Evolutionary conservation across 2,888 invertebrate genomes (phyloP).

Genomic region (Polydrusus cervinus): DNA sequence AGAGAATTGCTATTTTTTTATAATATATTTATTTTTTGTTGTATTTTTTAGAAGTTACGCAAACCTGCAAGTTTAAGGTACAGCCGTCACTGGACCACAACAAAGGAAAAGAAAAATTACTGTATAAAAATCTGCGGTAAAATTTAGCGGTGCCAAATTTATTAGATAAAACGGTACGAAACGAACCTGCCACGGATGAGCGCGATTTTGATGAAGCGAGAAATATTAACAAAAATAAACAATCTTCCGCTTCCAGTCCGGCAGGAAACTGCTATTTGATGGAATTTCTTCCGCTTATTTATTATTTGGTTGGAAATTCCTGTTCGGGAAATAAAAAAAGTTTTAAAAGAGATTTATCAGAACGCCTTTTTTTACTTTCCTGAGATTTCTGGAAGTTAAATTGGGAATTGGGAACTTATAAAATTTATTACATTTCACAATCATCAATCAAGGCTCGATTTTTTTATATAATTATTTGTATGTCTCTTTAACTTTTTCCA

Average conservation of each 20-base stretch:
- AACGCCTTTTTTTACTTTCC: not conserved
- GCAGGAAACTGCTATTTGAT: slow-evolving; percentile 11
- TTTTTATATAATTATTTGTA: too few species aligned
- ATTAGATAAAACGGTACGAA: not conserved
- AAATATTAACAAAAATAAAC: slow-evolving; percentile 24
- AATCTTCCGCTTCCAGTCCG: slow-evolving; percentile 1
- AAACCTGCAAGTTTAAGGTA: too few species aligned
- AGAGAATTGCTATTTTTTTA: too few species aligned
- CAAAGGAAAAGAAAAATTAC: not conserved
- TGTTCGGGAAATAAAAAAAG: not conserved
- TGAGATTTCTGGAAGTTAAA: not conserved
- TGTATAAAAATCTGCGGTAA: too few species aligned
- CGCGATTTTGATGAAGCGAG: slow-evolving; percentile 13
- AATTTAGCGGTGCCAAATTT: not conserved
- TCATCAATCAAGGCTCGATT: too few species aligned
- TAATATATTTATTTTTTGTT: too few species aligned
- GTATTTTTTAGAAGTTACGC: too few species aligned
- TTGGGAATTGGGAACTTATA: not conserved
- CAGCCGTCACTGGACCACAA: too few species aligned
- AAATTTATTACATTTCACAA: not conserved
- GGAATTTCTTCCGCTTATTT: not conserved
- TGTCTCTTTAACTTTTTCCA: too few species aligned
- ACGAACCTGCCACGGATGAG: slow-evolving; percentile 5
- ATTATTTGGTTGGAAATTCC: slow-evolving; percentile 3
- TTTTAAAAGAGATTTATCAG: slow-evolving; percentile 3